Percentiles rank a stretch among this genome's conserved stretches.
Evolutionary conservation across 2,797 vertebrate species (phyloP).

Genomic region (Oreochromis grahami): DNA sequence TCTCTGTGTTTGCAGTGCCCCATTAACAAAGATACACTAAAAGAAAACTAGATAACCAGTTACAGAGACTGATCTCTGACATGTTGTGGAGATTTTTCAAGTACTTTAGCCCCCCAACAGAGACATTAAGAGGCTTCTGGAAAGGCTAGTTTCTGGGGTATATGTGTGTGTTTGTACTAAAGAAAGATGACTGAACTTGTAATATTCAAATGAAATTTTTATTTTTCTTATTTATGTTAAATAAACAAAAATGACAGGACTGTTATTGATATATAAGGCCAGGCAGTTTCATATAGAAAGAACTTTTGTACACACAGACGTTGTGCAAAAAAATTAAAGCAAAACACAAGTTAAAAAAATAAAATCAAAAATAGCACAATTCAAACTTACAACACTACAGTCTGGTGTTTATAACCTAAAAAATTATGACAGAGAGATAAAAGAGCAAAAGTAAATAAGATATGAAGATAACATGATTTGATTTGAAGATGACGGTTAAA

Average conservation of each 20-base stretch:
- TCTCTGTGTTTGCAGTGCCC: constrained; percentile 47
- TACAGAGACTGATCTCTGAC: background rate
- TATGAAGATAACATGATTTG: background rate
- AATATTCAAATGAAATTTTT: background rate
- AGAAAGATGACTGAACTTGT: background rate
- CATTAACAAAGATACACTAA: constrained; percentile 57
- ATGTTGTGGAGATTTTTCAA: background rate
- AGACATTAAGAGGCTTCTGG: background rate
- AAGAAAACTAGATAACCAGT: constrained; percentile 38
- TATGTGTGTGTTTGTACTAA: background rate
- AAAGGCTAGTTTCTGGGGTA: background rate
- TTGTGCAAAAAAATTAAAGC: background rate
- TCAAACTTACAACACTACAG: background rate
- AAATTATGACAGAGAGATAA: background rate
- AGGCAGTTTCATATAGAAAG: background rate
- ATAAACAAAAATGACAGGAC: background rate
- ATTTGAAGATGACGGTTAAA: background rate
- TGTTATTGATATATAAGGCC: background rate
- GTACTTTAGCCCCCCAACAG: background rate
- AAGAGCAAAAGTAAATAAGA: background rate
- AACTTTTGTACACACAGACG: rapidly evolving
- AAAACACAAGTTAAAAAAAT: background rate
- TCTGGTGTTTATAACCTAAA: background rate
- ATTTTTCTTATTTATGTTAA: background rate
- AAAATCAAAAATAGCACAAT: background rate